A percentile compares a stretch with the other conserved stretches of the same genome.
Evolutionary conservation across 2,113 vertebrate species (phyloP).

Genomic region (Lutjanus erythropterus): DNA sequence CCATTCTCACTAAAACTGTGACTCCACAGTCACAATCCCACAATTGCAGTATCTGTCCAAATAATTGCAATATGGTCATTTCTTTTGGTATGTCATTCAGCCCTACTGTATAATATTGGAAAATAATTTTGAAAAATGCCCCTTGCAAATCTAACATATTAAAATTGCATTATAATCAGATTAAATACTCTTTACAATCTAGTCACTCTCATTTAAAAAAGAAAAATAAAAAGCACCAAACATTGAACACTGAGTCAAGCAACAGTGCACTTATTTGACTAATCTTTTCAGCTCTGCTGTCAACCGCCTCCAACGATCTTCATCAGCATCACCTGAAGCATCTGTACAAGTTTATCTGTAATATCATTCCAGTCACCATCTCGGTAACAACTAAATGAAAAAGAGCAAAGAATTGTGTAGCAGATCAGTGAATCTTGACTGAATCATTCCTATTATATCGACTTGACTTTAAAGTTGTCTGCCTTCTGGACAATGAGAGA

Average conservation of each 20-base stretch:
- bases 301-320: neutral
- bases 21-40: too few relatives aligned
- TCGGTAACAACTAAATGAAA: neutral
- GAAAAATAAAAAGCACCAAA: neutral
- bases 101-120: too few relatives aligned
- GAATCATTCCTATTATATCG: neutral
- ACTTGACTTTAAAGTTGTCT: neutral
- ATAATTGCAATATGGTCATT: too few relatives aligned
- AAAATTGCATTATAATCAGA: too few relatives aligned
- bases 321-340: neutral
- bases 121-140: too few relatives aligned
- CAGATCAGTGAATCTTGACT: neutral
- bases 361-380: neutral
- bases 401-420: neutral
- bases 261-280: neutral
- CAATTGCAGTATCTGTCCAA: too few relatives aligned
- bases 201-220: neutral
- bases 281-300: neutral
- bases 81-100: too few relatives aligned
- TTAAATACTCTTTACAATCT: too few relatives aligned
- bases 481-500: neutral
- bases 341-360: conserved; percentile 12
- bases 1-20: too few relatives aligned
- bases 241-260: neutral
- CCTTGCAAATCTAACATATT: too few relatives aligned